A percentile compares a stretch with the other conserved stretches of the same genome.
Evolutionary conservation across 35 echinoderm and acorn worm species (phyloP).

Genomic region (Antedon bifida): DNA sequence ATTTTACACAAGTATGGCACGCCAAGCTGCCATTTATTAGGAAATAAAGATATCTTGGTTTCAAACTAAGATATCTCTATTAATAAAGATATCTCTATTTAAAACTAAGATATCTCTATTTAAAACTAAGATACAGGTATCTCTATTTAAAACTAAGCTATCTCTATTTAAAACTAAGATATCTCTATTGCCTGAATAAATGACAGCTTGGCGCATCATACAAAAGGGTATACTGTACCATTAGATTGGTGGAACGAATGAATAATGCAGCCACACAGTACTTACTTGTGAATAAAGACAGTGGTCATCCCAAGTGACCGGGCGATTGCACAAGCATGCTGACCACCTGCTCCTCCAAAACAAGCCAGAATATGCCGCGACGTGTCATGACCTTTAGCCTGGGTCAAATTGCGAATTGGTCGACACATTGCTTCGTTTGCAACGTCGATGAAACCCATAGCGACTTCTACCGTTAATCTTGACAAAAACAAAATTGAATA

Average conservation of each 20-base stretch:
- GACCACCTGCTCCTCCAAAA: constrained; percentile 92
- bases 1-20: too few species aligned
- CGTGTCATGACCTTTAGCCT: constrained; percentile 96
- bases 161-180: too few species aligned
- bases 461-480: constrained; percentile 47
- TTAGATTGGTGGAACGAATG: too few species aligned
- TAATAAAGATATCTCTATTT: too few species aligned
- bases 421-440: constrained; percentile 98
- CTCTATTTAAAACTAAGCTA: too few species aligned
- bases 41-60: too few species aligned
- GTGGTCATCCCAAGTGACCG: constrained; percentile 93
- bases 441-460: constrained; percentile 87
- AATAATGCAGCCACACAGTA: too few species aligned
- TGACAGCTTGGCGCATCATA: too few species aligned
- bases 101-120: too few species aligned
- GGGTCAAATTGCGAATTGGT: constrained; percentile 94
- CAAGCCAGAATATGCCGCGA: constrained; percentile 89
- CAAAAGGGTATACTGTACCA: too few species aligned
- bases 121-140: too few species aligned
- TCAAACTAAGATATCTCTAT: neutral
- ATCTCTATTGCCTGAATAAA: too few species aligned
- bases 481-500: neutral
- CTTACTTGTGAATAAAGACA: constrained; percentile 95
- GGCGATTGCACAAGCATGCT: constrained; percentile 93
- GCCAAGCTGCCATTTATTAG: neutral